Percentiles rank a stretch among this genome's conserved stretches.
Conservation (phyloP, 23 tunicate genomes). For the Styela clava region DNA sequence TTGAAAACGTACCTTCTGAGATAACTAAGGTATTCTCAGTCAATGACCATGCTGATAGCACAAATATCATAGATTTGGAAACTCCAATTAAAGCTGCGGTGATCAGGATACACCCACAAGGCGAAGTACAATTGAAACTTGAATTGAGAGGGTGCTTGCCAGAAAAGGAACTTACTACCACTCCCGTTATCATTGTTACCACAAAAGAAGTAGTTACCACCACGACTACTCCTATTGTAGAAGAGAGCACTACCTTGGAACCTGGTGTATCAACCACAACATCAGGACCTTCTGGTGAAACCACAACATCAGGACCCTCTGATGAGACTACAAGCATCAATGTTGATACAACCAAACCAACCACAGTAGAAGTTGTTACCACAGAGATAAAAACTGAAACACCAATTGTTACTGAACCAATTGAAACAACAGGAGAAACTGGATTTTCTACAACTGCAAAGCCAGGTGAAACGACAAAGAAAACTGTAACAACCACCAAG, state of each 20-base stretch:
- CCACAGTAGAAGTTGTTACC: conserved; percentile 8
- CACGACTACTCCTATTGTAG: conserved; percentile 50
- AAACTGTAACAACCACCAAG: conserved; percentile 35
- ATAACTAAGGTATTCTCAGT: conserved; percentile 28
- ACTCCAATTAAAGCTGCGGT: conserved; percentile 34
- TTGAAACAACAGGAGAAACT: not conserved
- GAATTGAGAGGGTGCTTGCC: conserved; percentile 56
- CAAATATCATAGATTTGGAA: conserved; percentile 36
- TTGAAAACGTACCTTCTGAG: not conserved
- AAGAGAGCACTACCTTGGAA: conserved; percentile 22
- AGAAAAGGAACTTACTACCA: conserved; percentile 29
- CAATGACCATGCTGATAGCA: conserved; percentile 36
- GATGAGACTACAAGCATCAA: not conserved
- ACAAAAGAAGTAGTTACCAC: conserved; percentile 34
- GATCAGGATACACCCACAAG: conserved; percentile 20
- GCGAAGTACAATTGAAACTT: conserved; percentile 36
- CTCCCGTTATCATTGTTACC: conserved; percentile 52
- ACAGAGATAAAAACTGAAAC: not conserved
- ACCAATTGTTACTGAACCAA: not conserved
- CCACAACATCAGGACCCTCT: conserved; percentile 20
- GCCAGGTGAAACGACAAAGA: not conserved
- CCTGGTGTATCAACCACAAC: not conserved
- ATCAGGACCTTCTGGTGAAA: not conserved
- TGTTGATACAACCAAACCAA: conserved; percentile 1
- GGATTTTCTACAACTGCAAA: not conserved